A percentile compares a stretch with the other conserved stretches of the same genome.
phyloP scores from a whole-genome alignment of 37 sponge, comb jelly and placozoan species.

The Tethya wilhelma region DNA sequence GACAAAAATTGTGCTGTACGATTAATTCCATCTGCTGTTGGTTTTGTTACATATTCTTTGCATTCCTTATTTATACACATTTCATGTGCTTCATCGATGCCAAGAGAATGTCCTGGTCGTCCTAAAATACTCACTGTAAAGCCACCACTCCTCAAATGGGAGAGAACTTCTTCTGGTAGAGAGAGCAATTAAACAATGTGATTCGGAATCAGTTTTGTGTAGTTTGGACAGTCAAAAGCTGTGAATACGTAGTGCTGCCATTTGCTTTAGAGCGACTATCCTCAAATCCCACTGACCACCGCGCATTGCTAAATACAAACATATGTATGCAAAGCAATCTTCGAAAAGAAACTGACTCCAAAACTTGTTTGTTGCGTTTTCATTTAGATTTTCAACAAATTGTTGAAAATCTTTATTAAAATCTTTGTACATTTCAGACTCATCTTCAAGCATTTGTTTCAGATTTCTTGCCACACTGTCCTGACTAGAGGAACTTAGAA shows the following conservation, averaged over 20 bases:
- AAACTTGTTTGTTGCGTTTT: slow-evolving; percentile 25
- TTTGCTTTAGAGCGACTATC: slow-evolving; percentile 32
- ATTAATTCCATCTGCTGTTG: slow-evolving; percentile 15
- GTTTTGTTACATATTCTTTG: no score
- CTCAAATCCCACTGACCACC: slow-evolving; percentile 31
- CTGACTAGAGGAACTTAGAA: neutral
- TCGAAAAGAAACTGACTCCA: slow-evolving; percentile 29
- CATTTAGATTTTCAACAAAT: neutral
- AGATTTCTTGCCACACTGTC: neutral
- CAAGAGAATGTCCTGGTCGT: slow-evolving; percentile 3
- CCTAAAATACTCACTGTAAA: slow-evolving; percentile 28
- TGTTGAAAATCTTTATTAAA: neutral
- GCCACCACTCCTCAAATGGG: neutral
- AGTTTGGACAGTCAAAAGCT: slow-evolving; percentile 38
- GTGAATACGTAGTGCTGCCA: slow-evolving; percentile 34
- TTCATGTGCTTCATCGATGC: no score
- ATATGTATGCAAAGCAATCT: slow-evolving; percentile 27
- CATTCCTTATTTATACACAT: no score
- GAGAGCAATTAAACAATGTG: slow-evolving; percentile 7
- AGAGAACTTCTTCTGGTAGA: slow-evolving; percentile 6
- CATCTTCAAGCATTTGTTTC: neutral
- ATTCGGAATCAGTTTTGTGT: slow-evolving; percentile 3
- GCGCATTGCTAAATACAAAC: slow-evolving; percentile 21
- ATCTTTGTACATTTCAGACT: neutral
- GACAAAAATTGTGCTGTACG: neutral